A percentile compares a stretch with the other conserved stretches of the same genome.
Conservation (phyloP, 1,140 invertebrate species). For the Hypsibius dujardini region DNA sequence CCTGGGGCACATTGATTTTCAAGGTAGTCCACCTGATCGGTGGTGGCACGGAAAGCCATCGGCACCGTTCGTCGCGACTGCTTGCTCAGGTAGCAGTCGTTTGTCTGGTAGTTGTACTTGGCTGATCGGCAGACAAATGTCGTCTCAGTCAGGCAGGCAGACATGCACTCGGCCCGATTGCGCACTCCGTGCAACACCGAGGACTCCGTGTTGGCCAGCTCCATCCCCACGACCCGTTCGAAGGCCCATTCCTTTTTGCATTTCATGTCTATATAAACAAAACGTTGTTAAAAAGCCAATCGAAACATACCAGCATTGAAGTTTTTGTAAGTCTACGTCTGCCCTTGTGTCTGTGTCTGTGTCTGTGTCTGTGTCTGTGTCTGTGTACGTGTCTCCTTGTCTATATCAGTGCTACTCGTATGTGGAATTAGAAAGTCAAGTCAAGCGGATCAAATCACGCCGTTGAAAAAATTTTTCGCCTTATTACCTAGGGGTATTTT, state of each 20-base stretch:
- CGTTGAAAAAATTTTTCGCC: conserved; percentile 13
- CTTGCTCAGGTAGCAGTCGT: conserved; percentile 33
- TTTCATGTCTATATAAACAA: conserved; percentile 27
- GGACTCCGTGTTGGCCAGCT: conserved; percentile 32
- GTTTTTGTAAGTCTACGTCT: too few species aligned
- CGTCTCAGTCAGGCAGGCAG: conserved; percentile 33
- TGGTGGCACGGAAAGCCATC: conserved; percentile 30
- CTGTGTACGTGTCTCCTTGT: too few species aligned
- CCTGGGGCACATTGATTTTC: conserved; percentile 39
- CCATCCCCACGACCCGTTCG: conserved; percentile 36
- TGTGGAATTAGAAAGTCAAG: too few species aligned
- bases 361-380: too few species aligned
- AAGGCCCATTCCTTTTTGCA: conserved; percentile 39
- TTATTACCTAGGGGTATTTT: conserved; percentile 10
- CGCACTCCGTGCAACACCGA: conserved; percentile 31
- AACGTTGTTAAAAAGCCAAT: conserved; percentile 8
- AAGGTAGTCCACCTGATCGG: conserved; percentile 36
- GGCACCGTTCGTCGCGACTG: conserved; percentile 35
- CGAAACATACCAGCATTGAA: neutral
- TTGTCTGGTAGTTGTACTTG: conserved; percentile 32
- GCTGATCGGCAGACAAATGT: conserved; percentile 35
- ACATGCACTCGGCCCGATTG: conserved; percentile 34
- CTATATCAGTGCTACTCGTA: too few species aligned
- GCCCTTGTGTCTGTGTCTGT: too few species aligned
- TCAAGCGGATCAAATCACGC: neutral